A percentile compares a stretch with the other conserved stretches of the same genome.
Evolutionary conservation across 2,113 vertebrate genomes (phyloP).

Genomic region (Osmerus mordax): DNA sequence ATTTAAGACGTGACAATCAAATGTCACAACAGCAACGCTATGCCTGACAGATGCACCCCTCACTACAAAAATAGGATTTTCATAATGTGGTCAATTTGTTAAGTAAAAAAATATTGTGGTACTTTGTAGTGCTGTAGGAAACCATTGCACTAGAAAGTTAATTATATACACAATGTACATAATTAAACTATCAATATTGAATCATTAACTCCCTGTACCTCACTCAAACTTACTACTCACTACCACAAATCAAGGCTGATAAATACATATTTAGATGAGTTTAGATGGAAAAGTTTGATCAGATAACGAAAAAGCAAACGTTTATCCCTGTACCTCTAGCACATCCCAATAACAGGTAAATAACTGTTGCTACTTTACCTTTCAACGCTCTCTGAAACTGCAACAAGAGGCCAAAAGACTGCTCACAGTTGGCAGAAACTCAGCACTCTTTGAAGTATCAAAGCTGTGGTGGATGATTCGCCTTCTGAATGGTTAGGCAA

Average conservation of each 20-base stretch:
- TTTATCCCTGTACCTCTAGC: constrained; percentile 46
- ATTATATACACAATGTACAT: constrained; percentile 6
- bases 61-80: constrained; percentile 14
- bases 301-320: constrained; percentile 61
- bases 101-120: too few species aligned
- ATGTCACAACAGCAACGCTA: constrained; percentile 38
- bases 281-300: constrained; percentile 32
- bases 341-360: constrained; percentile 62
- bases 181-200: constrained; percentile 19
- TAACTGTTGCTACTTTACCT: constrained; percentile 67
- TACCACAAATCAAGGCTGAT: constrained; percentile 20
- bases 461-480: constrained; percentile 61
- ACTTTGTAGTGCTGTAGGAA: too few species aligned
- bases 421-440: constrained; percentile 56
- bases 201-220: constrained; percentile 22
- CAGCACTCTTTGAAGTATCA: constrained; percentile 63
- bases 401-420: constrained; percentile 61
- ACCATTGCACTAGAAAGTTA: too few species aligned
- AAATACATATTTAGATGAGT: constrained; percentile 39
- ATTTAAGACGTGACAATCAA: constrained; percentile 45
- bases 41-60: constrained; percentile 22
- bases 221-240: constrained; percentile 30
- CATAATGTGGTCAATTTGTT: too few species aligned
- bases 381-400: constrained; percentile 70
- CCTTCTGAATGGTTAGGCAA: constrained; percentile 58